A percentile compares a stretch with the other conserved stretches of the same genome.
These are phyloP conservation scores for Muscicapa comitata DNA, from an alignment of 2,797 vertebrate species.

Conservation along the genomic window DNA sequence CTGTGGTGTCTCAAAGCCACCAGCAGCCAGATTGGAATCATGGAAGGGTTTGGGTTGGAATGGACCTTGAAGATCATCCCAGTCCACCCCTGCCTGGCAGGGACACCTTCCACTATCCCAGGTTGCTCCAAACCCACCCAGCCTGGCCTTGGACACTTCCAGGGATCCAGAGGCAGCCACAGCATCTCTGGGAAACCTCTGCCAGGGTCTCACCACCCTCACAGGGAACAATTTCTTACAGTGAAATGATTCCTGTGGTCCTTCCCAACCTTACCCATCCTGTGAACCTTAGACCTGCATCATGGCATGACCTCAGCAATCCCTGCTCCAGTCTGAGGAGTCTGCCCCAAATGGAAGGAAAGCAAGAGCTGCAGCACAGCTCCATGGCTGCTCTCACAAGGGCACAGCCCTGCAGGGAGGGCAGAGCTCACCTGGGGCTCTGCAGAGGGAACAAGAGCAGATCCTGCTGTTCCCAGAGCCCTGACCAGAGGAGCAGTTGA, in stretches of 20 bases:
- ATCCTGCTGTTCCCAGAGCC: not conserved
- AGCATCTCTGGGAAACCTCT: not conserved
- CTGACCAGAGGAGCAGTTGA: rapidly evolving
- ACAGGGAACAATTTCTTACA: not conserved
- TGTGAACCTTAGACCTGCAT: not conserved
- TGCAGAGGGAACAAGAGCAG: not conserved
- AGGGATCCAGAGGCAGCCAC: not conserved
- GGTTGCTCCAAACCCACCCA: rapidly evolving
- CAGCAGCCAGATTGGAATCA: not conserved
- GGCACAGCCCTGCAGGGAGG: not conserved
- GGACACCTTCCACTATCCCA: rapidly evolving
- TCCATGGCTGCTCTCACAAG: not conserved
- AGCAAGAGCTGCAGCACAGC: not conserved
- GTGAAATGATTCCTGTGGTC: not conserved
- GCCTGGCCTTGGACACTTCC: not conserved
- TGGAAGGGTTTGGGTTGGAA: not conserved
- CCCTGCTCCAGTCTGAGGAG: not conserved
- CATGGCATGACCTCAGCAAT: not conserved
- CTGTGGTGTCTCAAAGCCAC: not conserved
- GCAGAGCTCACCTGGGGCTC: not conserved
- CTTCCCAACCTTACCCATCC: not conserved
- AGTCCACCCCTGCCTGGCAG: rapidly evolving
- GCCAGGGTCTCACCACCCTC: not conserved
- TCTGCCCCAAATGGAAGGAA: not conserved
- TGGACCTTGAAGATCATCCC: rapidly evolving